Evolutionary conservation across 2,888 invertebrate species (phyloP), one percentile per base, ranked within the genome.

Genomic region (Drosophila suboccidentalis): DNA sequence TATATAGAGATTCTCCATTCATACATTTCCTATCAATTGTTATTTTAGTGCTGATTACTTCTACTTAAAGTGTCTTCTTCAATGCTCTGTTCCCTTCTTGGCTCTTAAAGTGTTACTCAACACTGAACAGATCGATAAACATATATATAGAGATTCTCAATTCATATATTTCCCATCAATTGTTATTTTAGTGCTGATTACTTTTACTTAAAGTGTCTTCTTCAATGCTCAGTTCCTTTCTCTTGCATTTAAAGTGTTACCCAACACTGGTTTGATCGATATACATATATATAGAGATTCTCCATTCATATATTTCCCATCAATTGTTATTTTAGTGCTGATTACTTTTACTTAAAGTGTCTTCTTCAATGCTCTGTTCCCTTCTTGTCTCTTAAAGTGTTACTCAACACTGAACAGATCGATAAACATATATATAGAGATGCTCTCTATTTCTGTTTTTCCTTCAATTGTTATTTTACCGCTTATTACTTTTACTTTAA

Each of bases 401-500:
- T 34, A 19, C 9, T 3, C 32, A 43, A 43, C 54, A 47, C 46
- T 57, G 11, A 22, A 17, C 13, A 38, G 4, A 50, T 22, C 19
- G 50, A 36, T 22, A 4, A 15, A 19, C 1, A 34, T 10, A 15
- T 38, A 13, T 17, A 29, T 49, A 19, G 10, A 51, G 9, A 61
- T 15, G 13, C 8, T 8, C 13, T 32, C 15, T 3, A n/a, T 32
- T 36, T 13, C 17, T 49, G 26, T 0, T 26, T 26, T 22, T 5
- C 11, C 26, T 36, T 43, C 9, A 53, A 46, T 65, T 51, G 50
- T 70, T 34, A 29, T 61, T 46, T 39, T 44, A 73, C 73, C 51
- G 50, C 58, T 67, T 50, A 39, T 71, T 71, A 51, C 53, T 39
- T 69, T 58, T 50, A 39, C 49, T 58, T 66, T 51, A 71, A 71